Percentiles rank a stretch among this genome's conserved stretches.
phyloP scores from a whole-genome alignment of 2,113 vertebrate genomes.

The Morphnarchus princeps region DNA sequence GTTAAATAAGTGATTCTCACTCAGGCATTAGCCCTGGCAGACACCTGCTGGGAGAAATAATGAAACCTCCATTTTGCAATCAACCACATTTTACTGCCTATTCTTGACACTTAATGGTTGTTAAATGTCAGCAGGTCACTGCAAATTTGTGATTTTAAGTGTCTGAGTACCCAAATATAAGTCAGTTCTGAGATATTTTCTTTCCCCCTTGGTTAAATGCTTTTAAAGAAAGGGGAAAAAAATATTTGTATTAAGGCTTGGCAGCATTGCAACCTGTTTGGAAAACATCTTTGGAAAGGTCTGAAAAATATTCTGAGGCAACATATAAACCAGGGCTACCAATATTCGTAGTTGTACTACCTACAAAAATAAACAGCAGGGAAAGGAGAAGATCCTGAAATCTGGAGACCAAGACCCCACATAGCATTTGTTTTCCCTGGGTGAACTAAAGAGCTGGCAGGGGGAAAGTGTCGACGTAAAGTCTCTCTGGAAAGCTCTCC shows the following conservation, averaged over 20 bases:
- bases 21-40: slow-evolving; percentile 32
- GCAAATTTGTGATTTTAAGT: slow-evolving; percentile 56
- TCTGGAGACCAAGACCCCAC: not conserved
- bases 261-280: not conserved
- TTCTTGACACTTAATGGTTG: slow-evolving; percentile 29
- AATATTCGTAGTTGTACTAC: not conserved
- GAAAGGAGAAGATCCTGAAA: not conserved
- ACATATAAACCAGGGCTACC: not conserved
- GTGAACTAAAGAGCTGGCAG: not conserved
- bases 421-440: accelerated
- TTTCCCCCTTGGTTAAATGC: not conserved
- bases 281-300: not conserved
- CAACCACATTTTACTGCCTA: slow-evolving; percentile 37
- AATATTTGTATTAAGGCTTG: not conserved
- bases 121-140: slow-evolving; percentile 25
- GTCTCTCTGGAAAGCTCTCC: not conserved
- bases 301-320: not conserved
- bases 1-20: slow-evolving; percentile 46
- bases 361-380: not conserved
- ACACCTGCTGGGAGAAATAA: slow-evolving; percentile 52
- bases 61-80: slow-evolving; percentile 49
- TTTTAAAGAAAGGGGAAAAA: not conserved
- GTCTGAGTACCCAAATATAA: slow-evolving; percentile 14
- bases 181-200: not conserved
- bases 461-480: not conserved